Percentiles rank a stretch among this genome's conserved stretches.
phyloP scores from a whole-genome alignment of 2,888 invertebrate species.

The Cheilosia vernalis region DNA sequence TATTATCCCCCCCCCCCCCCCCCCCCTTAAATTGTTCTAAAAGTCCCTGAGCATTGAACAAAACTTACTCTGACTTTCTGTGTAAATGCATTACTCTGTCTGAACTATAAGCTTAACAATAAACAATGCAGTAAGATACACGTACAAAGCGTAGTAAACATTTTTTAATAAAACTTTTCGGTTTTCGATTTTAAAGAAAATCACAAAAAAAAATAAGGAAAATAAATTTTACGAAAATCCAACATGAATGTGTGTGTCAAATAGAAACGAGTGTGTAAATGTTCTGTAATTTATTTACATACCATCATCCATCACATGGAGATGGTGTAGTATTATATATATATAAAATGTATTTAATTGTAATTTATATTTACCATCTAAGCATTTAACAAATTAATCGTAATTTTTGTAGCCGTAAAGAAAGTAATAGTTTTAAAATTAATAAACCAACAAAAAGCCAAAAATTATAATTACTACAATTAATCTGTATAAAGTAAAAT shows the following conservation, averaged over 20 bases:
- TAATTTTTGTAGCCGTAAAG: slow-evolving; percentile 59
- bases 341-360: slow-evolving; percentile 41
- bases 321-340: slow-evolving; percentile 37
- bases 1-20: neutral
- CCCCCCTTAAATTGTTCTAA: slow-evolving; percentile 6
- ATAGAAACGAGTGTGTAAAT: slow-evolving; percentile 48
- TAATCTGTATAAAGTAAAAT: slow-evolving; percentile 42
- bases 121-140: slow-evolving; percentile 27
- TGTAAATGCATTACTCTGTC: slow-evolving; percentile 18
- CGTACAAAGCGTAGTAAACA: slow-evolving; percentile 44
- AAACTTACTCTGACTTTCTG: neutral
- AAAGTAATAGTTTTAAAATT: slow-evolving; percentile 27
- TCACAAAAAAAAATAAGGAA: neutral
- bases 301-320: slow-evolving; percentile 1
- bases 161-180: slow-evolving; percentile 4
- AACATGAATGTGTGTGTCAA: slow-evolving; percentile 27
- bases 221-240: neutral
- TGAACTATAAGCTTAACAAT: slow-evolving; percentile 6
- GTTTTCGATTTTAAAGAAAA: neutral
- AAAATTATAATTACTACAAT: slow-evolving; percentile 57
- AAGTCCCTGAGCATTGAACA: slow-evolving; percentile 4
- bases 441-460: slow-evolving; percentile 49
- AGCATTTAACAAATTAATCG: slow-evolving; percentile 58
- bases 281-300: slow-evolving; percentile 54
- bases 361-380: slow-evolving; percentile 57